Base-by-base conservation (phyloP, 2,888 invertebrate species). In the Eumacrocentrus americanus region DNA sequence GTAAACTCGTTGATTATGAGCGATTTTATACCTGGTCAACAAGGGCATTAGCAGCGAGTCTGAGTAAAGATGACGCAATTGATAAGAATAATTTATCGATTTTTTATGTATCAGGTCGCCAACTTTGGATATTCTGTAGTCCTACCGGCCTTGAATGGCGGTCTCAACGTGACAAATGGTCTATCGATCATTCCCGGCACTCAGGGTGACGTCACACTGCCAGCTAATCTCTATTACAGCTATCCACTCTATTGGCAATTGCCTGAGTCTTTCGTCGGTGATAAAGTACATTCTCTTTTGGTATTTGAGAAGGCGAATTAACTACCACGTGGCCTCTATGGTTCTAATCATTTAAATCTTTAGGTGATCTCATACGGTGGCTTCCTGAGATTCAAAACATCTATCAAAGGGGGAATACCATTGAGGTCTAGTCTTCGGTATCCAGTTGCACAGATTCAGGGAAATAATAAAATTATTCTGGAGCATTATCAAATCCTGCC, bases 291-390 rank as follows among this genome's bases (percentile, higher is more conserved):
- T 47, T 35, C 29, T 16, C 2, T 44, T 58, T 42, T 38, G 0
- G 12, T 11, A 1, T n/a, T n/a, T n/a, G n/a, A n/a, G n/a, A n/a
- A n/a, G n/a, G 37, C 7, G 9, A 23, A 44, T 29, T 11, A 18
- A 38, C n/a, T 6, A 6, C 1, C 4, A 12, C 2, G 34, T 12
- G 25, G 9, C 48, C 14, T 25, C 22, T 7, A 20, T 18, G n/a
- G n/a, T n/a, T n/a, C n/a, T n/a, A n/a, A n/a, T 51, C 4, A 42
- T 35, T 50, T 22, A 44, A 44, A 46, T 48, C n/a, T 69, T 51
- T 84, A 91, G 78, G 89, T 94, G 12, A 86, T 91, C 63, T 95
- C 96, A 18, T 98, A 98, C 81, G 95, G 95, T 22, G 98, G 98
- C 3, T 88, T 88, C 65, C 82, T 98, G 48, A 85, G 90, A 65